Percentiles rank a stretch among this genome's conserved stretches.
Conservation (phyloP, 2,797 vertebrate species). For the Acrossocheilus fasciatus region DNA sequence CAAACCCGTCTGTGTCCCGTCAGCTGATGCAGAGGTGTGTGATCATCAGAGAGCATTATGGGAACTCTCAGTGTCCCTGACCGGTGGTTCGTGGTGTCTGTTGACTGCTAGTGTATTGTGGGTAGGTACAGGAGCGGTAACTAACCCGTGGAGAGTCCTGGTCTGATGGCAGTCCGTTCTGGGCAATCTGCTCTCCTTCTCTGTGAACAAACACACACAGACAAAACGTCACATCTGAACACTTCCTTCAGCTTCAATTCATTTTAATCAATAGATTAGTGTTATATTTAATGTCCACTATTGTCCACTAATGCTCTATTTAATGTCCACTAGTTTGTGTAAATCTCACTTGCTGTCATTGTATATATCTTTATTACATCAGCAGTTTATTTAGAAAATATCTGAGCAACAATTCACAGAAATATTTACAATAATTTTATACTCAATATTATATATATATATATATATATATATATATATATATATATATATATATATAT, state of each 20-base stretch:
- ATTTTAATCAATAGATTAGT: not conserved
- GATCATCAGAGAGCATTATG: slow-evolving; percentile 28
- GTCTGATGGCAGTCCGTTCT: slow-evolving; percentile 90
- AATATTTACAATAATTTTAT: no score
- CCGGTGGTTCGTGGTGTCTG: slow-evolving; percentile 67
- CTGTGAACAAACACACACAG: slow-evolving; percentile 66
- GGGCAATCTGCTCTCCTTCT: slow-evolving; percentile 87
- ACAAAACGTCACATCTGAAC: not conserved
- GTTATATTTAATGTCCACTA: not conserved
- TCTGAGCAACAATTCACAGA: not conserved
- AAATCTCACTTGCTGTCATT: not conserved
- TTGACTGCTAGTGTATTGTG: slow-evolving; percentile 90
- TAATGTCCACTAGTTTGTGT: not conserved
- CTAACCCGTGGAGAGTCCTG: slow-evolving; percentile 95
- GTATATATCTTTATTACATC: no score
- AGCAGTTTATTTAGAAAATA: not conserved
- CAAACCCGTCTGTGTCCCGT: not conserved
- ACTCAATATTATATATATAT: not conserved
- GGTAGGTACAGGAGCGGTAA: slow-evolving; percentile 57
- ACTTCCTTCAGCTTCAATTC: not conserved
- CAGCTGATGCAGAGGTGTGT: not conserved
- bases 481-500: not conserved
- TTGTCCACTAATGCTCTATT: no score
- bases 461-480: not conserved
- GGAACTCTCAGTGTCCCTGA: slow-evolving; percentile 12